phyloP scores from a whole-genome alignment of 2,888 invertebrate species.

The Mamestra brassicae region DNA sequence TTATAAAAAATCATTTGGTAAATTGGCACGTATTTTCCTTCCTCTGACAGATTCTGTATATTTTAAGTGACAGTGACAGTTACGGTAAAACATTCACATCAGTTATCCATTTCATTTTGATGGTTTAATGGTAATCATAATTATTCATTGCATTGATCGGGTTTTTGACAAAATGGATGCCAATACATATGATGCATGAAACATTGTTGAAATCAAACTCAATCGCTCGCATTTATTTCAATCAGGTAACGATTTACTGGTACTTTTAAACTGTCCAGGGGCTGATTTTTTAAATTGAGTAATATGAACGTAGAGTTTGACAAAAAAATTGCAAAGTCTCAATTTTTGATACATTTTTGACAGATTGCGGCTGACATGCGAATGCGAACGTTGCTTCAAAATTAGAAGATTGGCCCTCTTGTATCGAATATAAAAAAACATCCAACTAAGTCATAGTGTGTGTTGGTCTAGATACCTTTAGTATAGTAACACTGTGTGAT shows the following conservation, averaged over 20 bases:
- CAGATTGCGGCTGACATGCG: too few species aligned
- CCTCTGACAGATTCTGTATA: background rate
- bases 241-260: background rate
- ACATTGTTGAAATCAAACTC: background rate
- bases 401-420: too few species aligned
- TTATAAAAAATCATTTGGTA: background rate
- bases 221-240: background rate
- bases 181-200: background rate
- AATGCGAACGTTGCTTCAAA: too few species aligned
- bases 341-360: too few species aligned
- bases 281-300: too few species aligned
- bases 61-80: slow-evolving; percentile 8
- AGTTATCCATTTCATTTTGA: slow-evolving; percentile 5
- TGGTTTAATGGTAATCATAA: background rate
- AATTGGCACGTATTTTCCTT: background rate
- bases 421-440: too few species aligned
- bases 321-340: too few species aligned
- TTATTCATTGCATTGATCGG: background rate
- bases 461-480: background rate
- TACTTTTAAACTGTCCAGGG: too few species aligned
- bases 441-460: too few species aligned
- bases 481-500: background rate
- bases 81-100: background rate
- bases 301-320: too few species aligned
- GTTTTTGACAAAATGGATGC: background rate